Conservation (phyloP, 2,888 invertebrate genomes). For the Ichneumoninae sp. region DNA sequence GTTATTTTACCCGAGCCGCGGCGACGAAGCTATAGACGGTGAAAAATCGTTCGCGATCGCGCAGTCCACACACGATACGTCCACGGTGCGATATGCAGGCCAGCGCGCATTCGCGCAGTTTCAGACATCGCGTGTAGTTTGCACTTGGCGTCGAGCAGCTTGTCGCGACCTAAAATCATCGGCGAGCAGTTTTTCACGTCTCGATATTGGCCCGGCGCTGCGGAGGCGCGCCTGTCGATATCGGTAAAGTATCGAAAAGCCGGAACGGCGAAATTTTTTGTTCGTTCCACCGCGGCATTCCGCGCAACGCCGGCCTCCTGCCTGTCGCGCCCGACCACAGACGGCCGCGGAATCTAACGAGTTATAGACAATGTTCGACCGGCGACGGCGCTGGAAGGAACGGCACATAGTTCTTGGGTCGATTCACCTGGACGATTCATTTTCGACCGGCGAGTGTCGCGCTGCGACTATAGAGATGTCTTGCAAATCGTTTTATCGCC, state of each 20-base stretch:
- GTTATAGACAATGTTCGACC: slow-evolving; percentile 20
- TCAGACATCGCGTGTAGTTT: slow-evolving; percentile 48
- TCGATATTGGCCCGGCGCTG: slow-evolving; percentile 62
- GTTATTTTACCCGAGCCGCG: not conserved
- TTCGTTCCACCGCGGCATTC: slow-evolving; percentile 45
- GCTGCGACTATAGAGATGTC: not conserved
- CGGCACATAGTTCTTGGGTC: slow-evolving; percentile 28
- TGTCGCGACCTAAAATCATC: slow-evolving; percentile 67
- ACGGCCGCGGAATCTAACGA: slow-evolving; percentile 48
- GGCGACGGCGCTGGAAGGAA: not conserved
- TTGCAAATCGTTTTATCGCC: not conserved
- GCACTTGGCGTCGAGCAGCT: slow-evolving; percentile 69
- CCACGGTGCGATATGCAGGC: not conserved
- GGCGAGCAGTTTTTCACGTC: slow-evolving; percentile 67
- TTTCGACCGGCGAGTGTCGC: not conserved
- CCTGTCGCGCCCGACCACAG: slow-evolving; percentile 35
- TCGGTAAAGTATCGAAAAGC: slow-evolving; percentile 49
- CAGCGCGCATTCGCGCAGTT: not conserved
- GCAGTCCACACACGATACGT: not conserved
- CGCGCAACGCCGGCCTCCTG: slow-evolving; percentile 2
- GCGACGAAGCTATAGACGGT: not conserved
- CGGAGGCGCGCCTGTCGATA: slow-evolving; percentile 61
- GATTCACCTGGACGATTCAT: slow-evolving; percentile 13
- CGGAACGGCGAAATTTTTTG: slow-evolving; percentile 47
- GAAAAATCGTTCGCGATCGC: slow-evolving; percentile 9